phyloP scores from a whole-genome alignment of 2,888 invertebrate genomes.

The Pherbina coryleti region DNA sequence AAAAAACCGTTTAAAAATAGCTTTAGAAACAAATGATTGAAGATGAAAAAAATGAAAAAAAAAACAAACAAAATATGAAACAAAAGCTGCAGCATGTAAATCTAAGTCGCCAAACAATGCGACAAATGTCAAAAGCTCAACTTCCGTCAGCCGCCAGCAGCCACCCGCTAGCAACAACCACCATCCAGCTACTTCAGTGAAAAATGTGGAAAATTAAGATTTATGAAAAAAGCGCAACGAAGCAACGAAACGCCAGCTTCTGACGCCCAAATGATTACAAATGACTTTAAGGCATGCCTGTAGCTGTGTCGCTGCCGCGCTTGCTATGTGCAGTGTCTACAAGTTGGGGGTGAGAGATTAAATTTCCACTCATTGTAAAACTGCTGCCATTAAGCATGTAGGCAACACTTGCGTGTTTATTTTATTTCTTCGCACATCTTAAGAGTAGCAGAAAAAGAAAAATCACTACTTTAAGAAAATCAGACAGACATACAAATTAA shows the following conservation, averaged over 20 bases:
- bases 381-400: no score
- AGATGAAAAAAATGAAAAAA: no score
- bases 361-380: no score
- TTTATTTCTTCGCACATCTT: no score
- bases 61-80: neutral
- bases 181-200: neutral
- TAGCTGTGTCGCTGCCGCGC: slow-evolving; percentile 39
- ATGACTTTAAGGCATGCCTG: slow-evolving; percentile 49
- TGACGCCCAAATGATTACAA: slow-evolving; percentile 51
- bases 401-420: no score
- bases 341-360: no score
- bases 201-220: slow-evolving; percentile 26
- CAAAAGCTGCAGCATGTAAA: neutral
- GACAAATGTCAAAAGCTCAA: slow-evolving; percentile 62
- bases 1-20: no score
- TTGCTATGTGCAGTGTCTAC: no score
- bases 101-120: slow-evolving; percentile 37
- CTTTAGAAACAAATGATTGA: no score
- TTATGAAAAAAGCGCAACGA: slow-evolving; percentile 20
- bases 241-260: slow-evolving; percentile 7
- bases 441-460: neutral
- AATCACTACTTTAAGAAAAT: neutral
- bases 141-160: slow-evolving; percentile 31
- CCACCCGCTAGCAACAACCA: neutral
- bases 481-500: slow-evolving; percentile 28